Percentiles rank a stretch among this genome's conserved stretches.
Conservation (phyloP, 2,888 invertebrate genomes). For the Tuta absoluta region DNA sequence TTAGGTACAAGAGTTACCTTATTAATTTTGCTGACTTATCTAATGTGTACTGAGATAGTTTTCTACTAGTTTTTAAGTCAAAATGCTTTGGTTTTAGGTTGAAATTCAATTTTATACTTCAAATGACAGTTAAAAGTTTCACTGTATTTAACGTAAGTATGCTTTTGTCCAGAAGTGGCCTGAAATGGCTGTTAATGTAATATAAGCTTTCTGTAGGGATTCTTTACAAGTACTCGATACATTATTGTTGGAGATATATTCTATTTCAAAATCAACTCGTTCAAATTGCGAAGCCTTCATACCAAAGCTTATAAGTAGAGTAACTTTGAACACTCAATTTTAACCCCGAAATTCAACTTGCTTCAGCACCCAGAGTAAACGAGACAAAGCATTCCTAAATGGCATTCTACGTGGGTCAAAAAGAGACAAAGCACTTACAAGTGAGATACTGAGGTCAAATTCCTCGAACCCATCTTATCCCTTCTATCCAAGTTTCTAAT, state of each 20-base stretch:
- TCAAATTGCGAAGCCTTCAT: neutral
- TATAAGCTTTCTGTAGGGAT: neutral
- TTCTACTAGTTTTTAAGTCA: too few relatives aligned
- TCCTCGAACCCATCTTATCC: slow-evolving; percentile 23
- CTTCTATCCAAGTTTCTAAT: slow-evolving; percentile 24
- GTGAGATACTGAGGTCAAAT: slow-evolving; percentile 18
- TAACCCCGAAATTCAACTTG: neutral
- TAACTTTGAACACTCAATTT: slow-evolving; percentile 19
- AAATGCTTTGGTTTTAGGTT: too few relatives aligned
- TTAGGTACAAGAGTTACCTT: too few relatives aligned
- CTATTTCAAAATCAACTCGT: neutral
- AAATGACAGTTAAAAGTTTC: neutral
- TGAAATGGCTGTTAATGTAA: too few relatives aligned
- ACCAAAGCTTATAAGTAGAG: slow-evolving; percentile 11
- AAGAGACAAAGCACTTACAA: neutral
- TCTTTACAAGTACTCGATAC: neutral
- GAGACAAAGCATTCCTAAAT: neutral
- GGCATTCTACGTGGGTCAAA: neutral
- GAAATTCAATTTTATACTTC: too few relatives aligned
- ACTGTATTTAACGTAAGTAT: neutral
- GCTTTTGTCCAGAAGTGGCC: neutral
- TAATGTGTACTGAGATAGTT: too few relatives aligned
- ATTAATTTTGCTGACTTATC: too few relatives aligned
- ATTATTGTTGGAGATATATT: neutral
- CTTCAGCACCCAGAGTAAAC: slow-evolving; percentile 8